Conservation (phyloP, 2,888 invertebrate genomes). For the Meiosimyza platycephala region DNA sequence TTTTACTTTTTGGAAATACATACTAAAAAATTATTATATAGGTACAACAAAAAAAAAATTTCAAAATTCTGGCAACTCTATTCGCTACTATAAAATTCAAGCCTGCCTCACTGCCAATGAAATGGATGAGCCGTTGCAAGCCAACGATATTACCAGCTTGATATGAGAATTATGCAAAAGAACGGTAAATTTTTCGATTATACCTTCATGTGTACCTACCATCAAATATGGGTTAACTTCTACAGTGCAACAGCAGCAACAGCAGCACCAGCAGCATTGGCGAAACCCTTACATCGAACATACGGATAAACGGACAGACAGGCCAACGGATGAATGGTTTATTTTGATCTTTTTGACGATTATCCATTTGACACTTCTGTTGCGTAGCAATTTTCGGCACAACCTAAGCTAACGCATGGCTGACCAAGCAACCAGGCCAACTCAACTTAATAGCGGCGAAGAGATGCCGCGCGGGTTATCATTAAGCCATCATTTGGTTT, state of each 20-base stretch:
- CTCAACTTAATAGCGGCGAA: no score
- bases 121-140: background rate
- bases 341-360: background rate
- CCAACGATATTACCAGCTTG: constrained; percentile 16
- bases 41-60: no score
- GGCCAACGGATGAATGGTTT: background rate
- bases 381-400: background rate
- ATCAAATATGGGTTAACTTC: constrained; percentile 15
- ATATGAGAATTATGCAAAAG: constrained; percentile 18
- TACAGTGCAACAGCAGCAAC: background rate
- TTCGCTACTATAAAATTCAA: background rate
- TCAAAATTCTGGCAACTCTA: no score
- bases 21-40: no score
- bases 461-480: background rate
- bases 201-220: background rate
- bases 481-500: constrained; percentile 6
- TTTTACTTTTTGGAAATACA: no score
- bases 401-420: no score
- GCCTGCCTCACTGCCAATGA: background rate
- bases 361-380: constrained; percentile 20
- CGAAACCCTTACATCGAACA: background rate
- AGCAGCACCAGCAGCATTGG: no score
- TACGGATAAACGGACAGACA: background rate
- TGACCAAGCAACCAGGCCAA: no score
- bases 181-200: constrained; percentile 23